Conservation (phyloP, 2,113 vertebrate genomes). For the Podocnemis expansa region DNA sequence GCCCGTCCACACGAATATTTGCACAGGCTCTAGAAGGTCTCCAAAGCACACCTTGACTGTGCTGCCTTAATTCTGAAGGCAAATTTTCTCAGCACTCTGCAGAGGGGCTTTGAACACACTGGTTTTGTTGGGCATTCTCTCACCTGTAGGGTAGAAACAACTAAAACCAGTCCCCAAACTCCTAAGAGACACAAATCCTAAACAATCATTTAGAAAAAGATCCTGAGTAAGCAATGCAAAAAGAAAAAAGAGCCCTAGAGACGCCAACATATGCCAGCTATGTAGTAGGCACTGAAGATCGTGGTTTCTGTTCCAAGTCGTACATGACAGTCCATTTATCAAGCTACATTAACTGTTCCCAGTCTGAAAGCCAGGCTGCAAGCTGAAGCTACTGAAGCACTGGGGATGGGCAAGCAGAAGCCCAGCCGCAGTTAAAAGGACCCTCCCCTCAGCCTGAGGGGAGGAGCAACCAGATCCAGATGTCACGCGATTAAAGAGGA, state of each 20-base stretch:
- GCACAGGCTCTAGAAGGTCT: background rate
- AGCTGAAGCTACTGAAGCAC: background rate
- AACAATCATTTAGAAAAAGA: background rate
- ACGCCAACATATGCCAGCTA: slow-evolving; percentile 6
- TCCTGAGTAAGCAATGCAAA: background rate
- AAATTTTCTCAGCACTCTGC: background rate
- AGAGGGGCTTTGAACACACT: background rate
- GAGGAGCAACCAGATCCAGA: background rate
- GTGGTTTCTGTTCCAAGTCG: background rate
- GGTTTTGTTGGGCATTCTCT: background rate
- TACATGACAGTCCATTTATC: background rate
- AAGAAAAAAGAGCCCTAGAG: background rate
- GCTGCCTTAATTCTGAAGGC: background rate
- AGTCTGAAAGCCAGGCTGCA: background rate
- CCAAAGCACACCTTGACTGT: background rate
- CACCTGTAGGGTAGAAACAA: background rate
- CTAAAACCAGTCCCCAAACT: background rate
- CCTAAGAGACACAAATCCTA: background rate
- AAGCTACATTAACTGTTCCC: background rate
- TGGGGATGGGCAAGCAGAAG: background rate
- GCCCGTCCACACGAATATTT: background rate
- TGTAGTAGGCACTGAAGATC: background rate
- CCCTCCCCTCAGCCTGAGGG: background rate
- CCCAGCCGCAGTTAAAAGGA: background rate
- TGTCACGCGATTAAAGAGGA: background rate